Base-by-base conservation (phyloP, 2,888 invertebrate species). In the Aquatica leii region DNA sequence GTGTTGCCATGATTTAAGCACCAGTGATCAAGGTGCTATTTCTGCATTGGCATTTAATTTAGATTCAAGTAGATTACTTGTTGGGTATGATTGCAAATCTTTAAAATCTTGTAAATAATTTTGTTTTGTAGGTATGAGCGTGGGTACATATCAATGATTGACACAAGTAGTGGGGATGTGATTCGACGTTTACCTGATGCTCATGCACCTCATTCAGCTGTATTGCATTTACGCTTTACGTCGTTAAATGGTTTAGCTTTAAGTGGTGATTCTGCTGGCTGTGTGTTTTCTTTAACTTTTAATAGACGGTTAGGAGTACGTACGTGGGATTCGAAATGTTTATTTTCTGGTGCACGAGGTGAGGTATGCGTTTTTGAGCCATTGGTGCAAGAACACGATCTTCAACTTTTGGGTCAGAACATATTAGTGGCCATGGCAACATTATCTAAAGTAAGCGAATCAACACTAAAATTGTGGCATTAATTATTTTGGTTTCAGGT, bases 291-390 rank as follows among this genome's bases (percentile, higher is more conserved):
- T 69, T 84, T 98, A 35, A 93, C 90, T 74, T 97, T 97, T 77
- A 94, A 93, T 41, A 85, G 96, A 61, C 89, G 93, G 9, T 86
- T 97, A 71, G 97, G 96, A 11, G 92, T 95, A 35, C 86, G 97
- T 43, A 91, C 93, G 0, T 94, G 94, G 79, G 92, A 94, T 65
- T 93, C 95, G 0, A 92, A 94, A 55, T 98, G 98, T 79, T 84
- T 99, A 12, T 99, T 99, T 82, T 97, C 98, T 34, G 98, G 98
- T 31, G 96, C 97, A 57, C 88, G 97, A 58, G 99, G 99, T 0
- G 99, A 99, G 85, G 95, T 95, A 48, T 90, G 90, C 75, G 85
- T 87, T 9, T 83, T 92, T 65, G 91, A 91, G 75, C 91, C 92
- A 0, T 81, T 93, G 11, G 71, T 81, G 11, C 77, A 81, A 50